A percentile compares a stretch with the other conserved stretches of the same genome.
phyloP scores from a whole-genome alignment of 2,888 invertebrate genomes.

The Temnothorax rugatulus region DNA sequence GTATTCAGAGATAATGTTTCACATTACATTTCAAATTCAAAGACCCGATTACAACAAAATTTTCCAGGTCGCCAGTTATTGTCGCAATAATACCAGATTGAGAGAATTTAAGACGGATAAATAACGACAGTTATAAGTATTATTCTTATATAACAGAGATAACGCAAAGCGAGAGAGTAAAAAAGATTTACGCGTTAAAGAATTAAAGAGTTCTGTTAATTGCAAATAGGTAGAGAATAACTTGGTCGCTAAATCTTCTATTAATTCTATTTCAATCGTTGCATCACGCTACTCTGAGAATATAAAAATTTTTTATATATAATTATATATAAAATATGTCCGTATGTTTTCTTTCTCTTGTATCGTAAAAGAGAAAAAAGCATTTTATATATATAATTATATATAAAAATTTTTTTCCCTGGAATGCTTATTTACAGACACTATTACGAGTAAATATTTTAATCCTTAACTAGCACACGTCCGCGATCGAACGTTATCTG shows the following conservation, averaged over 20 bases:
- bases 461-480: too few relatives aligned
- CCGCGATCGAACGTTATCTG: too few relatives aligned
- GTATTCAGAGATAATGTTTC: neutral
- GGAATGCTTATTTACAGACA: neutral
- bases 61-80: neutral
- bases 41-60: neutral
- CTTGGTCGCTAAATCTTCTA: neutral
- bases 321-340: too few relatives aligned
- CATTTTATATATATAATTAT: too few relatives aligned
- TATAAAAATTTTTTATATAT: neutral
- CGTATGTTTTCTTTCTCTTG: too few relatives aligned
- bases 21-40: neutral
- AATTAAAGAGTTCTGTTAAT: neutral
- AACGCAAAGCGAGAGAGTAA: neutral
- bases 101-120: neutral
- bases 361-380: too few relatives aligned
- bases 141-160: neutral
- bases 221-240: neutral
- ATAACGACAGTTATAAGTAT: neutral
- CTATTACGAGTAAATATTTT: too few relatives aligned
- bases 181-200: neutral
- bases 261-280: neutral
- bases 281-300: neutral
- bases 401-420: too few relatives aligned
- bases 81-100: neutral